phyloP scores from a whole-genome alignment of 35 echinoderm and acorn worm species.

The Hemicentrotus pulcherrimus region DNA sequence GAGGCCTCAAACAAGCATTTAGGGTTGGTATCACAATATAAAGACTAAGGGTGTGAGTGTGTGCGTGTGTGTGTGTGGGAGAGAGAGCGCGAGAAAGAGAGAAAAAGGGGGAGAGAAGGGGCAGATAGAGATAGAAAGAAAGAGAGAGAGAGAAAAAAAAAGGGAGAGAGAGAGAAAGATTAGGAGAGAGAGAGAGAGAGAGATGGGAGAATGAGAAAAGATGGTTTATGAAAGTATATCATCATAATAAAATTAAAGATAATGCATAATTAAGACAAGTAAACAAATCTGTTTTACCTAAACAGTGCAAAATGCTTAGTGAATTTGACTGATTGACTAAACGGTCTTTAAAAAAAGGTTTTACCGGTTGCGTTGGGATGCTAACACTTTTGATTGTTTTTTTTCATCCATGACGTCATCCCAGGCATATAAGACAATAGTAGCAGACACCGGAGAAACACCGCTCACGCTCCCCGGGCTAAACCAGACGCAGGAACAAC shows the following conservation, averaged over 20 bases:
- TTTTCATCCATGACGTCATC: not conserved
- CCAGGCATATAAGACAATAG: constrained; percentile 12
- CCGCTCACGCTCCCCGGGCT: not conserved
- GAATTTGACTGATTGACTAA: too few species aligned
- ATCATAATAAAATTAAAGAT: not conserved
- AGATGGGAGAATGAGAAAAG: too few species aligned
- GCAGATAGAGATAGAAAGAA: too few species aligned
- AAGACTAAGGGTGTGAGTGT: too few species aligned
- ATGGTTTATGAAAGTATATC: not conserved
- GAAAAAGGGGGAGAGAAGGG: too few species aligned
- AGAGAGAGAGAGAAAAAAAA: too few species aligned
- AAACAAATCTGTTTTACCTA: not conserved
- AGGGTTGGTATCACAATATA: constrained; percentile 43
- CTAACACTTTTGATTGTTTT: not conserved
- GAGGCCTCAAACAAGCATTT: constrained; percentile 76
- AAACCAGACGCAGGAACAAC: constrained; percentile 27
- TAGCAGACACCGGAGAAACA: not conserved
- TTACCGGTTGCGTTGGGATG: not conserved
- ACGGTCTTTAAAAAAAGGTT: too few species aligned
- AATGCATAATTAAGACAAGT: not conserved
- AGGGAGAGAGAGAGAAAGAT: too few species aligned
- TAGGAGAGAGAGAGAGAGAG: too few species aligned
- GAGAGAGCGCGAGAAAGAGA: too few species aligned
- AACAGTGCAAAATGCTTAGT: not conserved
- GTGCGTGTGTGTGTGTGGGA: too few species aligned